phyloP scores from a whole-genome alignment of 2,888 invertebrate species.

The Rhyacophila evoluta region DNA sequence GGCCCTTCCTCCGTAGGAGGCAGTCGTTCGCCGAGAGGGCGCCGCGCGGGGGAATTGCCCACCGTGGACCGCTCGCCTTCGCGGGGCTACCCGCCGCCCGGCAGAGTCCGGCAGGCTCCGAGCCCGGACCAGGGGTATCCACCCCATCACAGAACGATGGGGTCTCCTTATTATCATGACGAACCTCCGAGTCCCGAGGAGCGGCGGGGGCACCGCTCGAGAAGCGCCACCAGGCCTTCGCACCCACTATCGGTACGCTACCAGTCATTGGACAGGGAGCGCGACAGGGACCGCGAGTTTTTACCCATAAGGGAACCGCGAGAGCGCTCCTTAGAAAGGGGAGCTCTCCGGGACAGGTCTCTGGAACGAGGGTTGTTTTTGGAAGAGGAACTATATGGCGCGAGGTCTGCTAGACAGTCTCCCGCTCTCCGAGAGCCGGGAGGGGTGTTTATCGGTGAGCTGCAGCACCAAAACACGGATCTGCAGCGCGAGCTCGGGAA shows the following conservation, averaged over 20 bases:
- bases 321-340: slow-evolving; percentile 74
- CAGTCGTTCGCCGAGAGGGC: slow-evolving; percentile 71
- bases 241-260: slow-evolving; percentile 65
- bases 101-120: slow-evolving; percentile 68
- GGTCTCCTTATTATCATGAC: slow-evolving; percentile 81
- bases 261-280: slow-evolving; percentile 79
- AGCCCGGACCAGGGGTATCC: slow-evolving; percentile 68
- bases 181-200: slow-evolving; percentile 89
- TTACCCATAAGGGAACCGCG: slow-evolving; percentile 85
- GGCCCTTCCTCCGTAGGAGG: slow-evolving; percentile 73
- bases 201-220: slow-evolving; percentile 84
- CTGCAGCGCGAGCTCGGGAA: slow-evolving; percentile 92
- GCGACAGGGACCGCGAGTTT: slow-evolving; percentile 87
- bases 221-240: slow-evolving; percentile 83
- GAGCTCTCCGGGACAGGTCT: slow-evolving; percentile 73
- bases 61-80: slow-evolving; percentile 92
- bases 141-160: slow-evolving; percentile 68
- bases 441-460: slow-evolving; percentile 83
- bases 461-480: slow-evolving; percentile 95
- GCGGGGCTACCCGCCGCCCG: slow-evolving; percentile 80
- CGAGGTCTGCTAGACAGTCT: slow-evolving; percentile 77
- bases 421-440: slow-evolving; percentile 74
- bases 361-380: slow-evolving; percentile 77
- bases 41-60: slow-evolving; percentile 79
- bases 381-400: slow-evolving; percentile 77